Evolutionary conservation across 2,113 vertebrate genomes (phyloP), one percentile per base, ranked within the genome.

Genomic region (Struthio camelus): DNA sequence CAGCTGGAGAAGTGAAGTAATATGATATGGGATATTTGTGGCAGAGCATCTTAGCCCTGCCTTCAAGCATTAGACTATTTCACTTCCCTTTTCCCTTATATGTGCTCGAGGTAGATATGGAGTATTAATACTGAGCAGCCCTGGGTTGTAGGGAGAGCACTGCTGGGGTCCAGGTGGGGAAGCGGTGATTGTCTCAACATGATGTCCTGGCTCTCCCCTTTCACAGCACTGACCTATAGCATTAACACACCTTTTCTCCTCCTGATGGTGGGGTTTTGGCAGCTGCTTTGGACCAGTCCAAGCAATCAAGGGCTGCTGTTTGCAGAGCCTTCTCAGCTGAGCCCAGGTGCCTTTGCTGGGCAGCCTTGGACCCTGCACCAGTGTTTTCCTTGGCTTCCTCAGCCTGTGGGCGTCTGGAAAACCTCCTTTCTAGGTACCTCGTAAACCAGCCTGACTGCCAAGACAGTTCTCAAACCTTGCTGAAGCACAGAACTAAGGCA

Each of bases 241-340:
- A 0, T 54, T 87, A 90, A 62, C 87, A 66, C 87, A 94, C 82
- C 85, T 88, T 94, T 83, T 38, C 80, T 87, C 78, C 92, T 93
- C 58, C 85, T 91, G 1, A 0, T 89, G 32, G 62, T 85, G 69
- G 56, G 51, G 27, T 72, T 94, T 91, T 96, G 93, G 96, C 93
- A 94, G 76, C 64, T 87, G 67, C 59, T 87, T 73, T 91, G 79
- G 96, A 91, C 90, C 59, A 85, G 94, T 85, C 82, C 64, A 93
- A 93, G 94, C 95, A 91, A 92, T 83, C 58, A 34, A 61, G 83
- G 71, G 75, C 93, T 94, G 94, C 79, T 94, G 16, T 58, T 95
- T 69, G 62, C 94, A 85, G 81, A 59, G 53, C 53, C 48, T 87
- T 72, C 53, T 81, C 83, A 59, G 28, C 67, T 89, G n/a, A 96